phyloP scores from a whole-genome alignment of 2,797 vertebrate genomes.

The Centroberyx gerrardi region DNA sequence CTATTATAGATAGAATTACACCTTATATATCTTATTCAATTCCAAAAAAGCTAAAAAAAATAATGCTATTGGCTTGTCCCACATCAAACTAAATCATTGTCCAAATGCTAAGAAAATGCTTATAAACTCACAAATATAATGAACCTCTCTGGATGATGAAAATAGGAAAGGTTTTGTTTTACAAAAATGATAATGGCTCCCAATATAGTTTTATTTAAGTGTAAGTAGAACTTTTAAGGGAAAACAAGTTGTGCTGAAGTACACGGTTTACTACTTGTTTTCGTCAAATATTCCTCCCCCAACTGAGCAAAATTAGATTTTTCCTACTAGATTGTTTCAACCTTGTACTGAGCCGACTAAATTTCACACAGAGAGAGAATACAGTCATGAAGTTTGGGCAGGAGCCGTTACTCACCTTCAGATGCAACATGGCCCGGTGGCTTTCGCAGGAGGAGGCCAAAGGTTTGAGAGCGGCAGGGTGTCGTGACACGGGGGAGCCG shows the following conservation, averaged over 20 bases:
- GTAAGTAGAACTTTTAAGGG: background rate
- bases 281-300: background rate
- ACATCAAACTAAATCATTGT: background rate
- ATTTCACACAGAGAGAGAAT: background rate
- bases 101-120: background rate
- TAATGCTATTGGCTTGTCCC: background rate
- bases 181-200: background rate
- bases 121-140: background rate
- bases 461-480: constrained; percentile 40
- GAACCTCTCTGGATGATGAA: background rate
- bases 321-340: background rate
- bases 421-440: constrained; percentile 35
- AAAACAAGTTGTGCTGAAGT: background rate
- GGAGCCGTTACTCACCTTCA: constrained; percentile 70
- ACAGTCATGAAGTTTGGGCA: background rate
- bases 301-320: background rate
- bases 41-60: background rate
- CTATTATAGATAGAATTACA: background rate
- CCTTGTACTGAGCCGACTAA: background rate
- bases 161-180: constrained; percentile 3
- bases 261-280: background rate
- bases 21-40: background rate
- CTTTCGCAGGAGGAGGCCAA: constrained; percentile 61
- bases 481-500: background rate
- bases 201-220: background rate